phyloP scores from a whole-genome alignment of 2,797 vertebrate genomes.

The Spinus pinus region DNA sequence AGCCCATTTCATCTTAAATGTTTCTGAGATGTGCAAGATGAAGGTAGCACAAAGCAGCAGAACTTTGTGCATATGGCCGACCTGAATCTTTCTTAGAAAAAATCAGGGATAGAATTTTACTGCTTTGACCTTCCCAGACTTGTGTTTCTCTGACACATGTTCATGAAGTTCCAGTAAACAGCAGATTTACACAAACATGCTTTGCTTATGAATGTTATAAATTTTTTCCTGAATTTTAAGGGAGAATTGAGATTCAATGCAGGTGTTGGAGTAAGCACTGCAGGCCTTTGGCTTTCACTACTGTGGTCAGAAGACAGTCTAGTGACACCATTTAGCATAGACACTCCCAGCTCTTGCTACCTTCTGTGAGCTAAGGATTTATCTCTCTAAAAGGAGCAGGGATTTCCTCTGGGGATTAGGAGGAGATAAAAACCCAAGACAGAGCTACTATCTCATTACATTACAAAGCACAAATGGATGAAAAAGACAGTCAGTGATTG shows the following conservation, averaged over 20 bases:
- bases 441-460: conserved; percentile 60
- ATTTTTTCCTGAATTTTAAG: not conserved
- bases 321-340: conserved; percentile 66
- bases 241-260: conserved; percentile 31
- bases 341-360: conserved; percentile 25
- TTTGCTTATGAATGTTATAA: conserved; percentile 27
- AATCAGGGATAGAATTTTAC: not conserved
- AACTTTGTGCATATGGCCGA: not conserved
- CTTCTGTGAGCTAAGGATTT: conserved; percentile 65
- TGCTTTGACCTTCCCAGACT: conserved; percentile 44
- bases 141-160: conserved; percentile 11
- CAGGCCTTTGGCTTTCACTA: conserved; percentile 23
- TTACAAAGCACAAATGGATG: conserved; percentile 34
- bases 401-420: conserved; percentile 77
- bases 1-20: not conserved
- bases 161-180: conserved; percentile 56
- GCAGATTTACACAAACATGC: conserved; percentile 58
- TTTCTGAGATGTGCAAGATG: not conserved
- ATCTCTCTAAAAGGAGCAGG: conserved; percentile 62
- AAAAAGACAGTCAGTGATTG: not conserved
- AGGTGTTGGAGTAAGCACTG: conserved; percentile 63
- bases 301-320: conserved; percentile 55
- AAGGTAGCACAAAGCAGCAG: not conserved
- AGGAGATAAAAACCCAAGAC: conserved; percentile 48
- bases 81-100: not conserved